Evolutionary conservation across 2,888 invertebrate genomes (phyloP).

Genomic region (Nomada fabriciana): DNA sequence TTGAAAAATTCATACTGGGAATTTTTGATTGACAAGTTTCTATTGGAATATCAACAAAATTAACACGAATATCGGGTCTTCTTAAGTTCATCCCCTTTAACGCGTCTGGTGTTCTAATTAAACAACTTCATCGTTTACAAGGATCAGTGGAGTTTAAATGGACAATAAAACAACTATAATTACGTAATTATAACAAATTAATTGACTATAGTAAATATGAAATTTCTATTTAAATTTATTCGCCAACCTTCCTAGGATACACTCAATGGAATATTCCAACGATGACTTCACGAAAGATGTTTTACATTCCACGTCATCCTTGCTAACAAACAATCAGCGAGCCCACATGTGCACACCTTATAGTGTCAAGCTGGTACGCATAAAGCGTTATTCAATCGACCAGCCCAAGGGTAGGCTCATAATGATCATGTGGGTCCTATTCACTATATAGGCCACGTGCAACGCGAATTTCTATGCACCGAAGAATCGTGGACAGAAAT

Average conservation of each 20-base stretch:
- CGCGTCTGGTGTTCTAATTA: no score
- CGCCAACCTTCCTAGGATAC: not conserved
- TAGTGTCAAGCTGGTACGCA: conserved; percentile 29
- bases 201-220: no score
- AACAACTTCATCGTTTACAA: no score
- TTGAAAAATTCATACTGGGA: no score
- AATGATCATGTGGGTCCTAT: conserved; percentile 69
- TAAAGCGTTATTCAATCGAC: conserved; percentile 55
- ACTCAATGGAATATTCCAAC: not conserved
- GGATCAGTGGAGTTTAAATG: no score
- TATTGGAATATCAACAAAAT: no score
- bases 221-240: no score
- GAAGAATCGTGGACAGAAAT: conserved; percentile 26
- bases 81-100: no score
- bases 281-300: conserved; percentile 6
- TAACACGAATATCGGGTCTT: no score
- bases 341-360: conserved; percentile 51
- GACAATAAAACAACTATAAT: no score
- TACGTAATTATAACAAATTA: no score
- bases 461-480: conserved; percentile 27
- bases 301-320: conserved; percentile 26
- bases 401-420: conserved; percentile 16
- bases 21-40: no score
- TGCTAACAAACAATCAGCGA: conserved; percentile 65
- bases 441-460: conserved; percentile 58